Evolutionary conservation across 2,113 vertebrate species (phyloP), one percentile per base, ranked within the genome.

Genomic region (Phalacrocorax aristotelis): DNA sequence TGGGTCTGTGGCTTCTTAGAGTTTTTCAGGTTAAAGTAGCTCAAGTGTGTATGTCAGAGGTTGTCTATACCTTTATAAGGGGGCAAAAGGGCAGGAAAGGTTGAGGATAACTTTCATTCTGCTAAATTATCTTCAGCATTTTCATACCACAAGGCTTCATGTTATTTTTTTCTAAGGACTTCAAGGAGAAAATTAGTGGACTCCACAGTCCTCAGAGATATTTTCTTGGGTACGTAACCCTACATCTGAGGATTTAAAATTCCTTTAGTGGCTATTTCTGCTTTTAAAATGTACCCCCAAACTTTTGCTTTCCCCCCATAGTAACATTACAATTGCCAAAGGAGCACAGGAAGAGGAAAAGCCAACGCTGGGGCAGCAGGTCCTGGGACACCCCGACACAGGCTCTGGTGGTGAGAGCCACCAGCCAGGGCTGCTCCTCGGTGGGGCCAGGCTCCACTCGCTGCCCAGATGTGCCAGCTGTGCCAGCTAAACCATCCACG

Each of bases 321-420:
- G 3, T 3, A 32, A 5, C 20, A 6, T 19, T 3, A 13, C 6
- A 17, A 13, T 4, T 12, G 27, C 23, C 52, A 7, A 4, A 36
- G 1, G 19, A 19, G 46, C 46, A 48, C 19, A 48, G 46, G 42
- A 32, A 13, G 38, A 11, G 2, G 29, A 34, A 15, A 40, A 22
- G 15, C 1, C 0, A 60, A 9, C 0, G 1, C 75, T 9, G 71
- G 36, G 29, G 19, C 29, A 77, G 80, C 26, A 64, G 32, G 21
- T 16, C 76, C 68, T 19, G 46, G 26, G 26, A 34, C 5, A 17
- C 11, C 20, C 48, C 38, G 9, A 8, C 6, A 4, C 40, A 2
- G 64, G 22, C 36, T 65, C 32, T 2, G 4, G 62, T 2, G 2
- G 9, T 3, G 7, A 13, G 10, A 87, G 46, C 19, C 79, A 17